Base-by-base conservation (phyloP, 2,797 vertebrate genomes). In the Hipposideros larvatus region DNA sequence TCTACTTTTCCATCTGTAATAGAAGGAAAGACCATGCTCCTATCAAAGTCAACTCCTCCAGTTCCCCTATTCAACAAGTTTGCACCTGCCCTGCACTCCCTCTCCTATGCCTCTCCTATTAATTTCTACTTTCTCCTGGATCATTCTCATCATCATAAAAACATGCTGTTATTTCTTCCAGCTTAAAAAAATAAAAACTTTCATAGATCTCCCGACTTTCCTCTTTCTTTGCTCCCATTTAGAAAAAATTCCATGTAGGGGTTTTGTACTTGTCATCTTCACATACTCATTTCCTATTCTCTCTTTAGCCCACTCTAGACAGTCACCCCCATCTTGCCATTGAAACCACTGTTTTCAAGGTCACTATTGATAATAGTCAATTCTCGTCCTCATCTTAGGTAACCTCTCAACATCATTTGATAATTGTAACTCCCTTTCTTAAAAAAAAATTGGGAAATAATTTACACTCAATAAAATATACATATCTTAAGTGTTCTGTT, bases 111-210 rank as follows among this genome's bases (percentile, higher is more conserved):
- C 59, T 37, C 37, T 37, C 37, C 37, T 37, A 91, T 11, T 4
- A 91, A 75, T 48, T 70, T 86, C 79, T 51, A 88, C 28, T 74
- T 89, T n/a, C 51, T 43, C 75, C 0, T 43, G 51, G 46, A 31
- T 83, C 68, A 94, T n/a, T 94, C 43, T 83, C 22, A 77, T 82
- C n/a, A 92, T 59, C 22, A 61, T 48, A 57, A 90, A 80, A 65
- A 37, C 37, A 37, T 37, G 37, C 37, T 37, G 37, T 37, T 37
- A 37, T 37, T 37, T 37, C 37, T 37, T 37, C 37, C 37, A 37
- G 37, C 37, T 37, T 37, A 37, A 37, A 37, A 37, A 37, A 37
- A 41, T 51, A 77, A 51, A 77, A 90, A 41, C 34, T 37, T 91
- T 43, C 34, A 71, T 19, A 63, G 46, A 79, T 73, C 55, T 19